phyloP scores from a whole-genome alignment of 2,113 vertebrate genomes.

The Ramphastos sulfuratus region DNA sequence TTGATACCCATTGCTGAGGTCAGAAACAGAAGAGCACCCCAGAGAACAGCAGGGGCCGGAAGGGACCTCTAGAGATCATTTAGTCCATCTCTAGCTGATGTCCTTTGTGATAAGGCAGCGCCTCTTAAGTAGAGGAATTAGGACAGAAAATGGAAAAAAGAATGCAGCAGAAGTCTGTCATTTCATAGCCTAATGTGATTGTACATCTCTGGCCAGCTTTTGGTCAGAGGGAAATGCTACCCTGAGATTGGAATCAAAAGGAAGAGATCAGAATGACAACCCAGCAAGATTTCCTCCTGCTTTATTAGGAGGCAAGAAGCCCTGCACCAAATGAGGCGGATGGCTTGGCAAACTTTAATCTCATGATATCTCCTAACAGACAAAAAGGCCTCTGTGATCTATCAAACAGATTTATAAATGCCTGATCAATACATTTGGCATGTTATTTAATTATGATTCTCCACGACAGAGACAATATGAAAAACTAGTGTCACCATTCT shows the following conservation, averaged over 20 bases:
- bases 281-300: slow-evolving; percentile 67
- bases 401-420: slow-evolving; percentile 72
- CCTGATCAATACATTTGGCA: slow-evolving; percentile 81
- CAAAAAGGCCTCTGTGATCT: slow-evolving; percentile 70
- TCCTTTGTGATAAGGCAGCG: not conserved
- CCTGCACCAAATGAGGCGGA: slow-evolving; percentile 45
- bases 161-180: not conserved
- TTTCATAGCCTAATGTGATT: slow-evolving; percentile 43
- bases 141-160: slow-evolving; percentile 11
- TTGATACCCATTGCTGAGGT: not conserved
- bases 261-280: slow-evolving; percentile 68
- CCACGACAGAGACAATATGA: slow-evolving; percentile 82
- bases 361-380: slow-evolving; percentile 62
- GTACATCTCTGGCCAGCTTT: slow-evolving; percentile 30
- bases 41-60: no score
- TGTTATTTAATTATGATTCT: slow-evolving; percentile 83
- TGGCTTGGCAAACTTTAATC: slow-evolving; percentile 72
- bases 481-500: slow-evolving; percentile 86
- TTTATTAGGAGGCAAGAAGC: slow-evolving; percentile 61
- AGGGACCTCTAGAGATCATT: no score
- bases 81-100: not conserved
- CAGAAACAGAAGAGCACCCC: not conserved
- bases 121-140: slow-evolving; percentile 31
- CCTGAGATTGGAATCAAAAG: slow-evolving; percentile 24
- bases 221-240: not conserved